phyloP scores from a whole-genome alignment of 2,888 invertebrate genomes.

The Sarcophaga variegata region DNA sequence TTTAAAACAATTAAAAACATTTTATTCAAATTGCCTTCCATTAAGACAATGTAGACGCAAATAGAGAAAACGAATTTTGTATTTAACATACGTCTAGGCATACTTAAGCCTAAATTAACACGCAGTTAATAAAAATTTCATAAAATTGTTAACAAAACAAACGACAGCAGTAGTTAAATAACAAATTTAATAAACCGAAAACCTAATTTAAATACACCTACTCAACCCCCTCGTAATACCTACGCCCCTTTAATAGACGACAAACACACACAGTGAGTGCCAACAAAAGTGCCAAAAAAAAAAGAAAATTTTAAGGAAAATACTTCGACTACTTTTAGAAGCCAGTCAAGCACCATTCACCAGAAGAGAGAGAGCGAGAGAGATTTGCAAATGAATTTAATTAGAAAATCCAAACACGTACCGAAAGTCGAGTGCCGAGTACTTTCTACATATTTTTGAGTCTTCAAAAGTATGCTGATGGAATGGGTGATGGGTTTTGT shows the following conservation, averaged over 20 bases:
- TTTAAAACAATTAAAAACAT: not conserved
- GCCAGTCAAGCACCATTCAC: no score
- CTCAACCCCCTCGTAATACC: no score
- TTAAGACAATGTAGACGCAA: not conserved
- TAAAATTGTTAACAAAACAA: not conserved
- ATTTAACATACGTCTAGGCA: not conserved
- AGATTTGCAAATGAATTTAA: conserved; percentile 21
- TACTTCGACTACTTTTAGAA: no score
- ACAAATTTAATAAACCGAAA: not conserved
- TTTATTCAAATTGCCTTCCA: not conserved
- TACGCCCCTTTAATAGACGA: no score
- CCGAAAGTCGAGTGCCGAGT: no score
- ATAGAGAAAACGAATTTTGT: not conserved
- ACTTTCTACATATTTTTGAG: no score
- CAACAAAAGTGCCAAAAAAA: not conserved
- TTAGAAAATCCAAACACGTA: conserved; percentile 50
- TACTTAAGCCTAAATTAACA: not conserved
- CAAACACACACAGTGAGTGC: no score
- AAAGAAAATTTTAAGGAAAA: no score
- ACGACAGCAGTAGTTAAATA: not conserved
- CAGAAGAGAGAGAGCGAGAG: no score
- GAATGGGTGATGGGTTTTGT: no score
- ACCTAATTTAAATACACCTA: no score
- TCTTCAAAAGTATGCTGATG: no score
- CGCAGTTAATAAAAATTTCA: not conserved